Base-by-base conservation (phyloP, 2,797 vertebrate species). In the Xenentodon cancila region DNA sequence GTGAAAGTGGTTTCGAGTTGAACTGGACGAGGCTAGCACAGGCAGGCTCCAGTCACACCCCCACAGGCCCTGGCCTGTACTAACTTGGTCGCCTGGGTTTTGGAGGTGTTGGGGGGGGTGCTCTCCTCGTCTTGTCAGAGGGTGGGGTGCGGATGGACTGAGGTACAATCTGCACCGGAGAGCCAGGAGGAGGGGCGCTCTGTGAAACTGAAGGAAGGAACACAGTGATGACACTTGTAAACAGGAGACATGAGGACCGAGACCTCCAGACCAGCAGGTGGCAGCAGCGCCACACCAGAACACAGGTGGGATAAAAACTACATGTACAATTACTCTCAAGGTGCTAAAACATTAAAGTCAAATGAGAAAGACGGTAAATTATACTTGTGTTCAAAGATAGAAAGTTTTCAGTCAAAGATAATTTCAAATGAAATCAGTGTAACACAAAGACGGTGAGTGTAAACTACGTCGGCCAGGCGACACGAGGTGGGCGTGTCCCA, bases 1-100 rank as follows among this genome's bases (percentile, higher is more conserved):
- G 59, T 54, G 30, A 55, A 22, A 40, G 32, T 27, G 68, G 67
- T 60, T 71, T 63, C 9, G 53, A 70, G 66, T 51, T 51, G 72
- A 81, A 66, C 73, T 73, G 25, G 66, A 84, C 81, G 83, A 88
- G 88, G 82, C 76, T 59, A 82, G 80, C 73, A 68, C 88, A 94
- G 82, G 82, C 86, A 91, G 81, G 57, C 56, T 74, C 70, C 75
- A 73, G 85, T 71, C 78, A 68, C 43, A 71, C 79, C 75, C 75
- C 42, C 44, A 16, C 16, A 20, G 0, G 34, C 53, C 51, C 51
- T 25, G 17, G 78, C 72, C 88, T 86, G 22, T 95, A 96, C 95
- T 96, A 94, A 96, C 95, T 95, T 95, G 94, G 92, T 93, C 93
- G 92, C 48, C 92, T 91, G 85, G 94, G 93, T 94, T 95, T 95